These are phyloP conservation scores for Labeo calbasu DNA, from an alignment of 2,797 vertebrate species.

Conservation along the genomic window DNA sequence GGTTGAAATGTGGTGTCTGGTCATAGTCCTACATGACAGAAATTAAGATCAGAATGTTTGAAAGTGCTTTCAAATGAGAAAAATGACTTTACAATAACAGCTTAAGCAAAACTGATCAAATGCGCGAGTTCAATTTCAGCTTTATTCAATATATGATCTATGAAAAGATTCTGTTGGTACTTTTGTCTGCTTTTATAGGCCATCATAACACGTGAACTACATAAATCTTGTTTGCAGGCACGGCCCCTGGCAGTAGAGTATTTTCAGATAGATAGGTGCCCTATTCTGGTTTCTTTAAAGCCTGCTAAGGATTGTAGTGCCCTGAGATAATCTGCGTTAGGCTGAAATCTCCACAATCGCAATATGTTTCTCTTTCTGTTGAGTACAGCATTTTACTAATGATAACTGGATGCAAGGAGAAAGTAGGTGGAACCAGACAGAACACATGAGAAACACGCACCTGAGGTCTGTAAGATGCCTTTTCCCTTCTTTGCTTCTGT, in stretches of 20 bases:
- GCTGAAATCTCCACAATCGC: neutral
- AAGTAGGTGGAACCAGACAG: neutral
- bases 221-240: conserved; percentile 6
- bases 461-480: conserved; percentile 33
- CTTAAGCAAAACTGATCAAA: neutral
- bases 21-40: conserved; percentile 39
- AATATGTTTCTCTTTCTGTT: neutral
- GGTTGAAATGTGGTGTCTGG: conserved; percentile 45
- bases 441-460: conserved; percentile 8
- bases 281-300: conserved; percentile 16
- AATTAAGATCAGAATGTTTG: neutral
- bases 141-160: neutral
- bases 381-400: neutral
- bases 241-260: neutral
- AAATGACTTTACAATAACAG: neutral
- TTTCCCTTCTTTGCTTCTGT: conserved; percentile 63
- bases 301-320: neutral
- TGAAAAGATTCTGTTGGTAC: neutral
- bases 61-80: neutral
- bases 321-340: too few species aligned
- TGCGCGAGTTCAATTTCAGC: neutral
- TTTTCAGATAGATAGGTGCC: neutral
- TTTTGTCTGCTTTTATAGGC: neutral
- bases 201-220: neutral
- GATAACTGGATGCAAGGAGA: neutral